Conservation (phyloP, 2,797 vertebrate genomes). For the Enteromius radiatus region DNA sequence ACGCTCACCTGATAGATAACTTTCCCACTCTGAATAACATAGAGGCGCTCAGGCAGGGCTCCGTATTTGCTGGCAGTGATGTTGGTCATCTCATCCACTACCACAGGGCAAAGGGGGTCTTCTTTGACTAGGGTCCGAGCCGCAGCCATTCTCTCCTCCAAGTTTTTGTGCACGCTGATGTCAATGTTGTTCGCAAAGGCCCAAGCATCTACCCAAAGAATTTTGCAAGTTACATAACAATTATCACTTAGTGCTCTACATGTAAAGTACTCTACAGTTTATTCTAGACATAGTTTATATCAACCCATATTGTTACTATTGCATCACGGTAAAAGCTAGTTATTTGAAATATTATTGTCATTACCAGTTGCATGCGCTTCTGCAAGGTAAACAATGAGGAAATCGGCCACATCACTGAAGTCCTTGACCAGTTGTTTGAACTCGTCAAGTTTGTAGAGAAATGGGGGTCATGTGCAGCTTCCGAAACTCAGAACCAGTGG, state of each 20-base stretch:
- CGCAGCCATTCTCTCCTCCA: constrained; percentile 85
- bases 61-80: constrained; percentile 81
- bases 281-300: not conserved
- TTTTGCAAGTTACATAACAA: not conserved
- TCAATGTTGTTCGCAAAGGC: constrained; percentile 89
- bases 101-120: constrained; percentile 77
- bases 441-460: constrained; percentile 88
- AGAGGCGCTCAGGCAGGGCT: constrained; percentile 89
- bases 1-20: constrained; percentile 87
- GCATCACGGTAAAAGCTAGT: not conserved
- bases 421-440: constrained; percentile 89
- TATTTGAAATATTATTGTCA: not conserved
- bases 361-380: constrained; percentile 92
- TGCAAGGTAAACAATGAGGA: constrained; percentile 89
- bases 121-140: constrained; percentile 83
- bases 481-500: constrained; percentile 92
- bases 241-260: not conserved
- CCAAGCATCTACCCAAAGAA: constrained; percentile 83
- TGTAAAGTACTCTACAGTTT: not conserved
- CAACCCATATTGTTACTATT: not conserved
- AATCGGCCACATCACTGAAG: constrained; percentile 84
- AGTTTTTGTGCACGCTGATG: constrained; percentile 84
- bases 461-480: constrained; percentile 95
- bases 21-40: constrained; percentile 84
- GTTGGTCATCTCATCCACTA: constrained; percentile 89